These are phyloP conservation scores for Drosophila cognata DNA, from an alignment of 2,888 invertebrate species.

Conservation along the genomic window DNA sequence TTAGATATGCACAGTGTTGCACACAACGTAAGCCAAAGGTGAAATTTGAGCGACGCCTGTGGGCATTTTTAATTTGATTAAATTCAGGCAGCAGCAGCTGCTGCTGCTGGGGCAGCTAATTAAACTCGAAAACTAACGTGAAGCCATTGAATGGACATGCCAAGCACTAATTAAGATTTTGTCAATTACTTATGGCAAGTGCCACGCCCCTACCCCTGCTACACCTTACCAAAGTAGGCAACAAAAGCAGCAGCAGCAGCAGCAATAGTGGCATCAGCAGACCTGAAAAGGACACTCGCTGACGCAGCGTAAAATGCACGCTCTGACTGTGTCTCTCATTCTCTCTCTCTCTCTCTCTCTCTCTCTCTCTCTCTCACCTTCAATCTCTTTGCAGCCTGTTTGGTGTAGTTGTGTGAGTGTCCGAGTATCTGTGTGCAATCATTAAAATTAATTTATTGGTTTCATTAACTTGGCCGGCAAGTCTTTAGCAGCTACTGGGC, in stretches of 20 bases:
- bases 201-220: constrained; percentile 51
- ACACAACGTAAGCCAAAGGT: not conserved
- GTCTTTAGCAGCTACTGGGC: constrained; percentile 67
- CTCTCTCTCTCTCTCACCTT: not conserved
- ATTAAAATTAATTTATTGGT: constrained; percentile 83
- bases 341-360: not conserved
- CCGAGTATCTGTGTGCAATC: constrained; percentile 65
- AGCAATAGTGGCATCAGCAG: not conserved
- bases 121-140: constrained; percentile 72
- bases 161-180: constrained; percentile 81
- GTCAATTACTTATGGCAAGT: constrained; percentile 78
- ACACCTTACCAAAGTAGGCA: not conserved
- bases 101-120: constrained; percentile 53
- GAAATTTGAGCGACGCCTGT: constrained; percentile 17
- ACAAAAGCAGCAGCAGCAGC: not conserved
- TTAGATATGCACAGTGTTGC: constrained; percentile 31
- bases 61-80: constrained; percentile 76
- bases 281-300: constrained; percentile 35
- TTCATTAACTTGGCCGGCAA: constrained; percentile 79
- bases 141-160: constrained; percentile 77
- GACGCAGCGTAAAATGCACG: constrained; percentile 74
- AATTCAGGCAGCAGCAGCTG: constrained; percentile 55
- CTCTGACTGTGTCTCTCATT: not conserved
- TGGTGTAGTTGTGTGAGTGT: constrained; percentile 14
- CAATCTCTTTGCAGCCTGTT: not conserved